phyloP scores from a whole-genome alignment of 1,140 invertebrate species.

The Drosophila bocki region DNA sequence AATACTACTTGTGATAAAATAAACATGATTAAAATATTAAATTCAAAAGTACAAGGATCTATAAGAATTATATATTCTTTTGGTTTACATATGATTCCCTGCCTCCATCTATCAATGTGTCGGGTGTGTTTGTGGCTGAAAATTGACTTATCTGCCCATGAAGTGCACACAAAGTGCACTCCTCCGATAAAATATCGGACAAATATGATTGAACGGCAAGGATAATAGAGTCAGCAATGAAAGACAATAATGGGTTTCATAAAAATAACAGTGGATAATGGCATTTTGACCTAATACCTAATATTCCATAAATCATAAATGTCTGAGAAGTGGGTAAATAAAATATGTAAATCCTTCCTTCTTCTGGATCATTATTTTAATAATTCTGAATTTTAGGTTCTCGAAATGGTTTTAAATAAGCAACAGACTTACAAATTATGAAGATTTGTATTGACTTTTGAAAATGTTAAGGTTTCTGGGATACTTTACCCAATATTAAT shows the following conservation, averaged over 20 bases:
- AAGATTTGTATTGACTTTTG: background rate
- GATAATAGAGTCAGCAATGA: constrained; percentile 2
- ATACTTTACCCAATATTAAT: too few relatives aligned
- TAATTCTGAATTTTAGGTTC: too few relatives aligned
- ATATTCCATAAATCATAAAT: constrained; percentile 1
- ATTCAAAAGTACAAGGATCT: background rate
- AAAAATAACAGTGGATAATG: constrained; percentile 7
- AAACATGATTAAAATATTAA: background rate
- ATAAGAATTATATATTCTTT: background rate
- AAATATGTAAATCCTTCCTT: too few relatives aligned
- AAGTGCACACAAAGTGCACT: constrained; percentile 2
- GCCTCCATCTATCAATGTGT: constrained; percentile 28
- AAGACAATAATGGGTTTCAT: constrained; percentile 1
- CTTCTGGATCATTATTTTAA: too few relatives aligned
- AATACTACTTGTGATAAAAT: background rate
- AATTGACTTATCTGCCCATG: constrained; percentile 24
- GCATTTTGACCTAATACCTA: constrained; percentile 34
- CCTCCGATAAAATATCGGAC: constrained; percentile 1
- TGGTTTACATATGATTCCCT: background rate
- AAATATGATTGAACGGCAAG: background rate
- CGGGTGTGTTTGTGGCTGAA: constrained; percentile 13
- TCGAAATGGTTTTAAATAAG: too few relatives aligned
- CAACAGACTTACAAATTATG: too few relatives aligned
- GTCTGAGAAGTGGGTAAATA: background rate
- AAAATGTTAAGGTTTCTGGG: background rate